Base-by-base conservation (phyloP, 2,888 invertebrate species). In the Pammene fasciana region DNA sequence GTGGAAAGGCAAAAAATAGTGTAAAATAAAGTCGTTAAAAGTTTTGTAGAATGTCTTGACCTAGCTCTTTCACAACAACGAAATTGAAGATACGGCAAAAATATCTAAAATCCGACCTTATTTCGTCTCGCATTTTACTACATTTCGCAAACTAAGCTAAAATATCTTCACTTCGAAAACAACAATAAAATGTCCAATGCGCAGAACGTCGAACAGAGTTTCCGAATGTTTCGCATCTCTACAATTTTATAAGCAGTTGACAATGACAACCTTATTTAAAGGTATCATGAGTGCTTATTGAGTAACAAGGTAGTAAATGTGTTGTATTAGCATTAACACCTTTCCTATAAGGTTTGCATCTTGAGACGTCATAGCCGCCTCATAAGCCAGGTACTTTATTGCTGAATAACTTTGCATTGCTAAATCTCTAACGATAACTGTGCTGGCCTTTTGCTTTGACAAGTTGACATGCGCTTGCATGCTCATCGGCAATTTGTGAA, bases 271-370 rank as follows among this genome's bases (percentile, higher is more conserved):
- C 57, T 41, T 57, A 43, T 56, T 43, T 43, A 8, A 0, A 26
- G 18, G 57, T 8, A 13, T 8, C 41, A 57, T 13, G 18, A 57
- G 0, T 13, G n/a, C 10, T 57, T 18, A 13, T 43, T 57, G 13
- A 13, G 13, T 57, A 18, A 0, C 10, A 13, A 11, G 0, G 4
- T 43, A 43, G 26, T 57, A 52, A 14, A 11, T 66, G 36, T 52
- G 4, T 38, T 55, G 8, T 66, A 14, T 57, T 66, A 34, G 43
- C 26, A 45, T 55, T 65, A 48, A 41, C 56, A 57, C 41, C 26
- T 66, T 48, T 57, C 10, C 56, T 57, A 57, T 56, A 41, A 56
- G 18, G 56, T 55, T 0, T 54, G 13, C 8, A 66, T n/a, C 18
- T 48, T 14, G 56, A n/a, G 55, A 41, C n/a, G 43, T 57, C 41